phyloP scores from a whole-genome alignment of 2,797 vertebrate genomes.

The Podarcis siculus region DNA sequence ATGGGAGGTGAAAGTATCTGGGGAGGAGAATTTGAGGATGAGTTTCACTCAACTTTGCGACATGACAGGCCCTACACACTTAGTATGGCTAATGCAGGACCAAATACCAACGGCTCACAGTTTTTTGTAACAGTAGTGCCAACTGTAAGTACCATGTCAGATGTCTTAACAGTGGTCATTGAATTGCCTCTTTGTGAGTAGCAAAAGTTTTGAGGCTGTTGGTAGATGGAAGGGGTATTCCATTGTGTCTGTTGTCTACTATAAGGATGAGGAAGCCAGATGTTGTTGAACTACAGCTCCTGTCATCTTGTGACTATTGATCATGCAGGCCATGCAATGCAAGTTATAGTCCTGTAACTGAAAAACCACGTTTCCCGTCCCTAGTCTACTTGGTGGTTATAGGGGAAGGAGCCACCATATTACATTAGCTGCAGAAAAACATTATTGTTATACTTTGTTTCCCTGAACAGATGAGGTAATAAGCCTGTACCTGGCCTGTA shows the following conservation, averaged over 20 bases:
- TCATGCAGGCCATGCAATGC: too few species aligned
- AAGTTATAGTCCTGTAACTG: too few species aligned
- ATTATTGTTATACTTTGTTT: neutral
- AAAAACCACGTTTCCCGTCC: too few species aligned
- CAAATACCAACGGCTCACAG: conserved; percentile 95
- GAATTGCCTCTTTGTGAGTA: neutral
- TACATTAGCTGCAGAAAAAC: neutral
- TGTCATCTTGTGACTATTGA: too few species aligned
- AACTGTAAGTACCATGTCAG: conserved; percentile 84
- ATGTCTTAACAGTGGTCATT: neutral
- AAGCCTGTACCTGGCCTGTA: neutral
- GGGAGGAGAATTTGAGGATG: conserved; percentile 98
- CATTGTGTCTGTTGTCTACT: neutral
- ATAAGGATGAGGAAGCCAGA: neutral
- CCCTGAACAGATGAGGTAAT: neutral
- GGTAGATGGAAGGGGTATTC: neutral
- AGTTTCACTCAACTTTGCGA: conserved; percentile 95
- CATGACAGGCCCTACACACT: conserved; percentile 98
- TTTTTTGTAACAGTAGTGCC: conserved; percentile 98
- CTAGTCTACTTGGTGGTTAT: too few species aligned
- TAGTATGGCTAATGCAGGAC: conserved; percentile 97
- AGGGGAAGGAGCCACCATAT: neutral
- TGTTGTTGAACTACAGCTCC: too few species aligned
- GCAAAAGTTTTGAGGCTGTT: neutral
- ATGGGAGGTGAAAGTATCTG: conserved; percentile 99